A percentile compares a stretch with the other conserved stretches of the same genome.
These are phyloP conservation scores for Cephalophus harveyi DNA, from an alignment of 2,113 vertebrate species.

Conservation along the genomic window DNA sequence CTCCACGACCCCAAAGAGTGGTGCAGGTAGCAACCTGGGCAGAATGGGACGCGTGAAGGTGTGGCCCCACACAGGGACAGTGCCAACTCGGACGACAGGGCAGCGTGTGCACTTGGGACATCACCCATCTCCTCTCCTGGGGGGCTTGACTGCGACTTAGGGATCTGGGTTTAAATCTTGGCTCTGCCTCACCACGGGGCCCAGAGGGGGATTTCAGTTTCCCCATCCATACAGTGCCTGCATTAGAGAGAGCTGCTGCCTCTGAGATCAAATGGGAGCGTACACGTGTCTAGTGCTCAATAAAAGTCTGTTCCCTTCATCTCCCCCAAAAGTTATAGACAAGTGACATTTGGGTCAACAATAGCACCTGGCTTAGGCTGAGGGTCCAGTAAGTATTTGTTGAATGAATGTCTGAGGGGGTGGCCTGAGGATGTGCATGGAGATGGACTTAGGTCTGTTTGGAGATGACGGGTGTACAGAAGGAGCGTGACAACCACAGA, in stretches of 20 bases:
- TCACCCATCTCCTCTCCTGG: background rate
- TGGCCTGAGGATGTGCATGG: background rate
- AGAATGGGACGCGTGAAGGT: background rate
- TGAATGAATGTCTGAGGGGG: background rate
- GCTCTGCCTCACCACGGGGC: background rate
- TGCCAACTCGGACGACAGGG: accelerated
- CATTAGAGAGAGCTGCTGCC: background rate
- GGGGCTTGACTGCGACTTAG: background rate
- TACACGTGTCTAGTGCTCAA: accelerated
- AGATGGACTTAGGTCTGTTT: background rate
- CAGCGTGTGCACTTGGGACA: background rate
- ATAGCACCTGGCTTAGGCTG: background rate
- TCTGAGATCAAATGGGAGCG: background rate
- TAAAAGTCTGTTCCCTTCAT: background rate
- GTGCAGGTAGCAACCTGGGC: constrained; percentile 48
- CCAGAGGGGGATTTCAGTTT: background rate
- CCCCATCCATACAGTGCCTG: background rate
- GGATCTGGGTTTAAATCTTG: background rate
- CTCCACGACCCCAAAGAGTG: constrained; percentile 58
- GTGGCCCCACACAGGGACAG: accelerated
- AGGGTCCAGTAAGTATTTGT: background rate
- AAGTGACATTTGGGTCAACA: background rate
- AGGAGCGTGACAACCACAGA: background rate
- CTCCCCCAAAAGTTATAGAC: background rate
- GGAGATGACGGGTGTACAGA: background rate